These are phyloP conservation scores for Meliscaeva auricollis DNA, from an alignment of 2,888 invertebrate genomes.

Conservation along the genomic window DNA sequence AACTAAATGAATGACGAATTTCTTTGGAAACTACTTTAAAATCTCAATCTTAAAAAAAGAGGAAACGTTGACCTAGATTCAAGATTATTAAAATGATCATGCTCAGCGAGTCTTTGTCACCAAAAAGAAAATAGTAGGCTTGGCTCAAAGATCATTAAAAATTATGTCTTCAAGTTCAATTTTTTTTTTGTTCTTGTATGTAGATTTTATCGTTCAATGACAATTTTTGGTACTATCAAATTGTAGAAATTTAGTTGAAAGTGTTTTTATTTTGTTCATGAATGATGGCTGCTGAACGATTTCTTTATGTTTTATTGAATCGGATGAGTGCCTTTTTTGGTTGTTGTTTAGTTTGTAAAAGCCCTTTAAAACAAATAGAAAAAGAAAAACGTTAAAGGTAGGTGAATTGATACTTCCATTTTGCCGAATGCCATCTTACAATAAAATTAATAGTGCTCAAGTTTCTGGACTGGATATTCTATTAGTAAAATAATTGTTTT, in stretches of 20 bases:
- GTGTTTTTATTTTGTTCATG: no score
- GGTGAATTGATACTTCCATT: background rate
- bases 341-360: no score
- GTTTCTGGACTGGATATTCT: no score
- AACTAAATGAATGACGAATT: background rate
- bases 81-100: background rate
- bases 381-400: no score
- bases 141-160: background rate
- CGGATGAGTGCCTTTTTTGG: no score
- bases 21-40: background rate
- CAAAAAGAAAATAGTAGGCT: background rate
- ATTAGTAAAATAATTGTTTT: no score
- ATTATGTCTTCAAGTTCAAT: background rate
- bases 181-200: background rate
- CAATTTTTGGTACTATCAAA: background rate
- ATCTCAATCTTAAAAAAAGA: background rate
- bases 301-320: no score
- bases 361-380: no score
- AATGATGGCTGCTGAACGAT: no score
- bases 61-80: conserved; percentile 2
- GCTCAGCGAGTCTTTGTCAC: conserved; percentile 29
- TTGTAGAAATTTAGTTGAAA: no score
- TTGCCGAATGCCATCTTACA: no score
- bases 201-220: background rate
- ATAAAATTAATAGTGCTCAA: no score